Evolutionary conservation across 2,113 vertebrate species (phyloP), one percentile per base, ranked within the genome.

Genomic region (Pandion haliaetus): DNA sequence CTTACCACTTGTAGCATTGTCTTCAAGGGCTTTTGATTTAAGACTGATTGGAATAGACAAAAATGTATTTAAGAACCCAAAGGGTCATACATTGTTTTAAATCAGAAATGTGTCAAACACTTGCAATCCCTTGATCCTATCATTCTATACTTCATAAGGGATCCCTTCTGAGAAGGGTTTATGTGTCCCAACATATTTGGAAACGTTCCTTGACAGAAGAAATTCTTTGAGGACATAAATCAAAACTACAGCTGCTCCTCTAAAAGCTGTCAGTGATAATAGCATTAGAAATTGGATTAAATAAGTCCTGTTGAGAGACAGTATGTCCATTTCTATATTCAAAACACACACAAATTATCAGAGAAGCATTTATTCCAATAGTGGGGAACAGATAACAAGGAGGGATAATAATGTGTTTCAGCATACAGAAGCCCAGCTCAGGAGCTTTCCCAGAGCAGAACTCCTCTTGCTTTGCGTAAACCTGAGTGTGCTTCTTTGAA

Each of bases 231-330:
- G 97, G 96, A 97, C 97, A 94, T 96, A 92, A 95, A 98, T 98
- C 97, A 98, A 96, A 97, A 97, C 78, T 93, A 92, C 90, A 97
- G 94, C 96, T 98, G 95, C 94, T 96, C 93, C 95, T 89, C 93
- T 98, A 98, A 98, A 97, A 96, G 92, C 93, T 98, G 97, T 97
- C 97, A 97, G 90, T 90, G 88, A 89, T 98, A 98, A 98, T 98
- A 97, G 95, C 86, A 94, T 96, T 95, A 97, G 94, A 91, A 95
- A 89, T 69, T 83, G 78, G 93, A 98, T 98, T 97, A 97, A 98
- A 82, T 85, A 95, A 95, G 90, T 96, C 83, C 94, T 97, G 91
- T 95, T 85, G 90, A 98, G 88, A 96, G 49, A 82, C 63, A 94
- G 78, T 84, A 38, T 82, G 83, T 86, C 70, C 95, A 90, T 96